phyloP scores from a whole-genome alignment of 30 jellyfish, hydroid and myxozoan species.

The Pseudorhiza aurosa region DNA sequence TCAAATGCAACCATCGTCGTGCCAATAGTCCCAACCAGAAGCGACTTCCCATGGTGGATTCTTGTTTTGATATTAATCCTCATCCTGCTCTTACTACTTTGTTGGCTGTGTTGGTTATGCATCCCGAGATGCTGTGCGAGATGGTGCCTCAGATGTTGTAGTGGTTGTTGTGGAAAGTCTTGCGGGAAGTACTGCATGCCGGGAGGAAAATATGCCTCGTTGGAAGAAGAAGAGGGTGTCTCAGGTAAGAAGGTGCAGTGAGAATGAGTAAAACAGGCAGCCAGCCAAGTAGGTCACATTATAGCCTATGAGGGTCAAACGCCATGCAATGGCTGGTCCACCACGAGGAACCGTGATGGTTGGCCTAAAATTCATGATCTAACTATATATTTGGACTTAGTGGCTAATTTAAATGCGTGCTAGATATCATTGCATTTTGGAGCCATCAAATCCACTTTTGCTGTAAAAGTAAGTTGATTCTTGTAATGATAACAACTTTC shows the following conservation, averaged over 20 bases:
- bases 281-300: too few relatives aligned
- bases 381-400: too few relatives aligned
- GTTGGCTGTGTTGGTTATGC: slow-evolving; percentile 93
- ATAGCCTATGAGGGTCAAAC: too few relatives aligned
- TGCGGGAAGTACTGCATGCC: slow-evolving; percentile 82
- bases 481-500: too few relatives aligned
- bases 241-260: slow-evolving; percentile 61
- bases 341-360: too few relatives aligned
- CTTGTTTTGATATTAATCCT: slow-evolving; percentile 68
- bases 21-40: slow-evolving; percentile 6
- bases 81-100: slow-evolving; percentile 72
- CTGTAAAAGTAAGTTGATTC: too few relatives aligned
- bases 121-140: slow-evolving; percentile 86
- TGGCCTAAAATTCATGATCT: too few relatives aligned
- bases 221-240: slow-evolving; percentile 63
- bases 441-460: too few relatives aligned
- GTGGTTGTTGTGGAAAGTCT: slow-evolving; percentile 25
- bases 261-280: too few relatives aligned
- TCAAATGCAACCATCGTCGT: slow-evolving; percentile 12
- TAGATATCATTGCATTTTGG: too few relatives aligned
- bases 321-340: too few relatives aligned
- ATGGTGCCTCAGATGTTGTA: slow-evolving; percentile 68
- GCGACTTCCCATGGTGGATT: slow-evolving; percentile 91
- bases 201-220: slow-evolving; percentile 79
- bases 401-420: too few relatives aligned